These are phyloP conservation scores for Isichthys henryi DNA, from an alignment of 2,113 vertebrate genomes.

Conservation along the genomic window DNA sequence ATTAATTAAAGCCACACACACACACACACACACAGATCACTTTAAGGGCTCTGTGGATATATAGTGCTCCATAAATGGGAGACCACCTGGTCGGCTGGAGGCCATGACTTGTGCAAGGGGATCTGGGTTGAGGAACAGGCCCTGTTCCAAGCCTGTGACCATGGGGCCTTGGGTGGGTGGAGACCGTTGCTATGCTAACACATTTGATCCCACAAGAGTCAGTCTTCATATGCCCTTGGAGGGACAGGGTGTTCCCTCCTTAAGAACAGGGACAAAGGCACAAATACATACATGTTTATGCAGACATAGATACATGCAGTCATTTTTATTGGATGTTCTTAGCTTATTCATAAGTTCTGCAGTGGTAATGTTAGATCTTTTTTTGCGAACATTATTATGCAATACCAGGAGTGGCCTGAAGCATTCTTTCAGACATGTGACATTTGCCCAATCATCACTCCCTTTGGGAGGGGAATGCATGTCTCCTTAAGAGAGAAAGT, in stretches of 20 bases:
- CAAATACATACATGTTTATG: slow-evolving; percentile 18
- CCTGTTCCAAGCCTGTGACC: not conserved
- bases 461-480: slow-evolving; percentile 25
- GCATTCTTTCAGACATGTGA: not conserved
- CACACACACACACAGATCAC: not conserved
- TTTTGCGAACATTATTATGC: not conserved
- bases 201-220: not conserved
- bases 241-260: slow-evolving; percentile 21
- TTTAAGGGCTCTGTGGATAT: not conserved
- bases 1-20: not conserved
- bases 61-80: slow-evolving; percentile 17
- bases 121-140: slow-evolving; percentile 15
- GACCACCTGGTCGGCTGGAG: slow-evolving; percentile 10
- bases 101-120: slow-evolving; percentile 12
- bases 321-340: not conserved
- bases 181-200: not conserved
- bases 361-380: not conserved
- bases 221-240: slow-evolving; percentile 11
- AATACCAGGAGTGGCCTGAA: not conserved
- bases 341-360: not conserved
- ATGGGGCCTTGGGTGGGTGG: not conserved
- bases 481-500: not conserved
- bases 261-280: not conserved
- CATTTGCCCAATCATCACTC: not conserved
- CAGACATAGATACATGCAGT: not conserved